These are phyloP conservation scores for Probosciger aterrimus DNA, from an alignment of 2,113 vertebrate species.

Conservation along the genomic window DNA sequence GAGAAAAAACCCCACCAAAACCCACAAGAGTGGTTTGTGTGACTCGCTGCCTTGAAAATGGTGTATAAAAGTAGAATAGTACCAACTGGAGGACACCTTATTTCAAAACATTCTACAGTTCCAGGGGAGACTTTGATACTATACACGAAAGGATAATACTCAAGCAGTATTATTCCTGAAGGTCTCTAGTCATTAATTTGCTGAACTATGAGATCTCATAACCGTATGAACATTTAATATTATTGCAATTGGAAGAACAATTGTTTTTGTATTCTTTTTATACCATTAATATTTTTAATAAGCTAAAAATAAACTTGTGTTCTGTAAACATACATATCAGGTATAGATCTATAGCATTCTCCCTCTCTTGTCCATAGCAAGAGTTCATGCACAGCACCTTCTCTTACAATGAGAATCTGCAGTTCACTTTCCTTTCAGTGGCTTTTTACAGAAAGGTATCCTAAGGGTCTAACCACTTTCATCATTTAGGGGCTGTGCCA, in stretches of 20 bases:
- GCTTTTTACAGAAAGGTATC: not conserved
- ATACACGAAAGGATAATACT: not conserved
- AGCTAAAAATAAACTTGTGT: not conserved
- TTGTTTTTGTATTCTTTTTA: not conserved
- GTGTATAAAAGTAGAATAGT: not conserved
- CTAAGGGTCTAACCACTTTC: not conserved
- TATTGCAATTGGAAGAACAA: not conserved
- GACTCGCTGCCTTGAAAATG: not conserved
- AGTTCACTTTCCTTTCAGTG: not conserved
- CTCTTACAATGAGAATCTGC: not conserved
- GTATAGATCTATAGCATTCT: not conserved
- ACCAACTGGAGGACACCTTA: not conserved
- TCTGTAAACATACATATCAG: not conserved
- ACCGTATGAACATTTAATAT: not conserved
- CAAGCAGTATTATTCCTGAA: not conserved
- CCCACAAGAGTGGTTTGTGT: not conserved
- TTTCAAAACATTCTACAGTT: not conserved
- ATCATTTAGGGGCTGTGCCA: not conserved
- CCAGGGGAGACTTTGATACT: not conserved
- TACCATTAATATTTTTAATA: not conserved
- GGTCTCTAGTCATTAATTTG: not conserved
- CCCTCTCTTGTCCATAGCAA: not conserved
- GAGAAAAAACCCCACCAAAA: fast-evolving
- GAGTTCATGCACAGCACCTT: not conserved
- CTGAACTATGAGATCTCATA: not conserved